A percentile compares a stretch with the other conserved stretches of the same genome.
Evolutionary conservation across 2,888 invertebrate species (phyloP).

Genomic region (Dyspetes luteomarginatus): DNA sequence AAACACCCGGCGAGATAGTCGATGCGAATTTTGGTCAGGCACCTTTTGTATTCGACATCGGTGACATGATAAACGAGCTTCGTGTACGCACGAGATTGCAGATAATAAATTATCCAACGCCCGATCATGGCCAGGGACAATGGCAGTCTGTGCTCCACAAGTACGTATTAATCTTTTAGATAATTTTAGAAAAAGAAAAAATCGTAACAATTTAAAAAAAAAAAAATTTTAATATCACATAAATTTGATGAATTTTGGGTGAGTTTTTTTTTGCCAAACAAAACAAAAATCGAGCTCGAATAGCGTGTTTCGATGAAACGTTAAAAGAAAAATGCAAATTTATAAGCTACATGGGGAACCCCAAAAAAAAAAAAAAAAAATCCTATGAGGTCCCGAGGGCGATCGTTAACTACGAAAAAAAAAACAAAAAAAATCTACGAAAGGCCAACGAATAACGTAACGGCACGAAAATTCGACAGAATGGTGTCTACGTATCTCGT

Average conservation of each 20-base stretch:
- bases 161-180: conserved; percentile 84
- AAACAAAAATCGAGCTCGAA: background rate
- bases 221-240: too few species aligned
- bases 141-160: conserved; percentile 97
- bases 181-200: conserved; percentile 2
- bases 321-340: background rate
- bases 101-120: conserved; percentile 94
- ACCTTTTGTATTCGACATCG: conserved; percentile 98
- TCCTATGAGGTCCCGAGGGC: background rate
- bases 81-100: conserved; percentile 92
- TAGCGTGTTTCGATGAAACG: background rate
- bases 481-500: conserved; percentile 99
- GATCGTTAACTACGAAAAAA: conserved; percentile 26
- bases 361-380: background rate
- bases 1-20: conserved; percentile 98
- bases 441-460: conserved; percentile 60
- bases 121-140: conserved; percentile 92
- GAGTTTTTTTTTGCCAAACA: background rate
- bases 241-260: background rate
- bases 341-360: background rate
- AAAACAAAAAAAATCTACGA: background rate
- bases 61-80: conserved; percentile 97
- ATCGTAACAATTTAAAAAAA: background rate
- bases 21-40: conserved; percentile 99
- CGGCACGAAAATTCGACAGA: conserved; percentile 85